These are phyloP conservation scores for Punctoribates punctum DNA, from an alignment of 2,888 invertebrate genomes.

Conservation along the genomic window DNA sequence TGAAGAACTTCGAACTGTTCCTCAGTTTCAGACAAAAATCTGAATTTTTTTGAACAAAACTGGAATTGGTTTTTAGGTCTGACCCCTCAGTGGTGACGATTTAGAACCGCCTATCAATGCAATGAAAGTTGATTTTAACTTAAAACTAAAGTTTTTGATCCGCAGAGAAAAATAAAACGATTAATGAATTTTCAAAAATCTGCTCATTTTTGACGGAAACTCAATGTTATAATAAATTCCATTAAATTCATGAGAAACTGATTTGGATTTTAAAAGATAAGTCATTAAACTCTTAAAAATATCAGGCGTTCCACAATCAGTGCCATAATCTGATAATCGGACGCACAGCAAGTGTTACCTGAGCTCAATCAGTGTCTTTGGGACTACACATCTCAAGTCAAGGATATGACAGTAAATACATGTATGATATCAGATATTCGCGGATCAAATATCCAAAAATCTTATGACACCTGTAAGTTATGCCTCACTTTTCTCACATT, in stretches of 20 bases:
- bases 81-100: not conserved
- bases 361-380: not conserved
- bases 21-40: not conserved
- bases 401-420: not conserved
- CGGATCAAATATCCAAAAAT: not conserved
- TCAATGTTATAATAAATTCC: not conserved
- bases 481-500: not conserved
- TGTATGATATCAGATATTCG: not conserved
- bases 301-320: not conserved
- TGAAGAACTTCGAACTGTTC: not conserved
- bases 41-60: not conserved
- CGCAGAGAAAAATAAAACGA: not conserved
- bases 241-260: not conserved
- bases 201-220: not conserved
- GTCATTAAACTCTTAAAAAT: not conserved
- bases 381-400: too few species aligned
- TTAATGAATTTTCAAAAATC: not conserved
- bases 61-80: constrained; percentile 13
- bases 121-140: constrained; percentile 1
- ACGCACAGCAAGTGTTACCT: not conserved
- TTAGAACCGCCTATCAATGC: not conserved
- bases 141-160: not conserved
- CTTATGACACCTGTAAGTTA: not conserved
- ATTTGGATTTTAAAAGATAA: too few species aligned
- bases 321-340: constrained; percentile 1